Evolutionary conservation across 2,113 vertebrate genomes (phyloP), one percentile per base, ranked within the genome.

Genomic region (Peromyscus polionotus): DNA sequence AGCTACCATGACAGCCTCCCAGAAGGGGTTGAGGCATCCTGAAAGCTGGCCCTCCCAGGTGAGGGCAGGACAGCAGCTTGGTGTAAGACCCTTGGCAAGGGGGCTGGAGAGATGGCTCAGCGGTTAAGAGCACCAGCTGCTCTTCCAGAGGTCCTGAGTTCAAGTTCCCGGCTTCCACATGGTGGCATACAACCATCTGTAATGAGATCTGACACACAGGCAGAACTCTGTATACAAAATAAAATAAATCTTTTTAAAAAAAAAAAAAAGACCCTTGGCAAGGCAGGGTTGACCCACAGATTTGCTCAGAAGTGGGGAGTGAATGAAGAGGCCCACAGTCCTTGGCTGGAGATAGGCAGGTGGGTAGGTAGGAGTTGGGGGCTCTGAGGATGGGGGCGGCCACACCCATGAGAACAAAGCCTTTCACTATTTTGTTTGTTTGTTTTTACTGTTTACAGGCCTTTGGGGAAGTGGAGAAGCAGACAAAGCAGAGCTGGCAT

Each of bases 1-100:
- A 7, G 2, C 9, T 12, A 22, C 0, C 11, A 9, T 0, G 0
- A 63, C 19, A 54, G 33, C 28, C 57, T 39, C 51, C 59, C 6
- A 28, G 48, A 61, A 33, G 16, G 17, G 14, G 28, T 7, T 26
- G 6, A 36, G 67, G 75, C 20, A 42, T 76, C 26, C 13, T 31
- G 26, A 65, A 51, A 48, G 72, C 54, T 4, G 45, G 19, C 16
- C 7, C 1, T 2, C 5, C 73, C 22, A 31, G 57, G 16, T n/a
- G 59, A 45, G 11, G n/a, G 31, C 1, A 33, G 45, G 13, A 17
- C 12, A 0, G 86, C 22, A 36, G 42, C 17, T 19, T 20, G 1
- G 1, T 8, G 2, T 17, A 65, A 33, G 68, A 14, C 10, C 42
- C 3, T 45, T 39, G n/a, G 59, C 70, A 39, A 51, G 11, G 54